These are phyloP conservation scores for Agrilus cyanescens DNA, from an alignment of 2,888 invertebrate genomes.

Conservation along the genomic window DNA sequence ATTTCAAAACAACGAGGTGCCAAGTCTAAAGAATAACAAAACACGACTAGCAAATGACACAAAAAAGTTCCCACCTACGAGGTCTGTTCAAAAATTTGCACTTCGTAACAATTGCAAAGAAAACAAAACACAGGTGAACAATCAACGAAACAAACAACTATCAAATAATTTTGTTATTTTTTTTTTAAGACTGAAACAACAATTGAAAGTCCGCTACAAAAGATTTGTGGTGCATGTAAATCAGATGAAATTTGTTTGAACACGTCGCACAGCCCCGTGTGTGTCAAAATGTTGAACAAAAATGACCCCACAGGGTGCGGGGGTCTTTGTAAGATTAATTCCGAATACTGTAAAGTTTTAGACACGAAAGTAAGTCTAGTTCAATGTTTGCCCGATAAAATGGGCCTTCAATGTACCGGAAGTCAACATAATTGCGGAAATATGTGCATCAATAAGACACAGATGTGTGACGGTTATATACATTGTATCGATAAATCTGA, in stretches of 20 bases:
- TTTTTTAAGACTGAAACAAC: background rate
- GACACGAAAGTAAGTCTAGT: constrained; percentile 40
- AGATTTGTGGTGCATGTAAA: constrained; percentile 3
- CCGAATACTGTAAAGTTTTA: constrained; percentile 51
- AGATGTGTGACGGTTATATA: constrained; percentile 59
- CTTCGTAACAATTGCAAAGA: no score
- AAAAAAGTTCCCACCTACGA: background rate
- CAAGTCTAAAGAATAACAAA: constrained; percentile 2
- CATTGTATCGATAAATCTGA: constrained; percentile 66
- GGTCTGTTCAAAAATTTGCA: no score
- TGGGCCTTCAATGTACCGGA: constrained; percentile 46
- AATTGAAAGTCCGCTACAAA: background rate
- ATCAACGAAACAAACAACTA: background rate
- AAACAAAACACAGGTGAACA: no score
- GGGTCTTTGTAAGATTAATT: constrained; percentile 50
- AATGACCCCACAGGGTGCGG: constrained; percentile 47
- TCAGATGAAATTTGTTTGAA: constrained; percentile 28
- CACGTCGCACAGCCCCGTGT: constrained; percentile 24
- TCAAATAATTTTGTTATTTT: background rate
- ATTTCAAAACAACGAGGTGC: constrained; percentile 1
- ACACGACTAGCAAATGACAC: background rate
- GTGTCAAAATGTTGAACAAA: constrained; percentile 22
- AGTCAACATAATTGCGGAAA: constrained; percentile 64
- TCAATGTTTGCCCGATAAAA: constrained; percentile 44
- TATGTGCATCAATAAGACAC: constrained; percentile 50